phyloP scores from a whole-genome alignment of 2,888 invertebrate species.

The Drosophila paramelanica region DNA sequence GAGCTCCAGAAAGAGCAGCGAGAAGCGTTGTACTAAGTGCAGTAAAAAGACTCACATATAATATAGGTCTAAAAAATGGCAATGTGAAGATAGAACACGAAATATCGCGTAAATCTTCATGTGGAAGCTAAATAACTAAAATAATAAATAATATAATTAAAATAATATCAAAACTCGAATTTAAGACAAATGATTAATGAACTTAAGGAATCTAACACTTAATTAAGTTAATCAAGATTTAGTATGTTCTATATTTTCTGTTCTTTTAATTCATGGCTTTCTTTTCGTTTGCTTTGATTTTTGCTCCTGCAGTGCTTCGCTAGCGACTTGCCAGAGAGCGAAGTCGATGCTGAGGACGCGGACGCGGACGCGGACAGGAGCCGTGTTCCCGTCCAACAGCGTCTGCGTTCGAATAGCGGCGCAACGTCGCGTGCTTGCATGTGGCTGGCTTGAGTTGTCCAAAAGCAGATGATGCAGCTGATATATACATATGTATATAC shows the following conservation, averaged over 20 bases:
- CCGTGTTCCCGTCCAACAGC: conserved; percentile 47
- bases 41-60: too few species aligned
- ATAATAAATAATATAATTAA: too few species aligned
- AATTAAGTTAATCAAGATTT: neutral
- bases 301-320: conserved; percentile 74
- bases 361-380: conserved; percentile 44
- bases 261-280: conserved; percentile 13
- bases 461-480: conserved; percentile 19
- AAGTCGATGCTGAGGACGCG: conserved; percentile 48
- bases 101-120: too few species aligned
- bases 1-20: too few species aligned
- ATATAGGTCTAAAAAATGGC: too few species aligned
- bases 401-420: conserved; percentile 56
- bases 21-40: too few species aligned
- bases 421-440: conserved; percentile 68
- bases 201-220: neutral
- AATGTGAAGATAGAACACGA: too few species aligned
- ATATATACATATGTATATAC: conserved; percentile 4
- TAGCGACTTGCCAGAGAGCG: conserved; percentile 66
- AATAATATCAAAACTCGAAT: neutral
- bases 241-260: neutral
- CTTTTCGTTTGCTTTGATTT: conserved; percentile 20
- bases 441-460: conserved; percentile 65
- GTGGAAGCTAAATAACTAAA: too few species aligned
- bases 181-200: too few species aligned